Conservation (phyloP, 2,888 invertebrate species). For the Diachrysia chrysitis region DNA sequence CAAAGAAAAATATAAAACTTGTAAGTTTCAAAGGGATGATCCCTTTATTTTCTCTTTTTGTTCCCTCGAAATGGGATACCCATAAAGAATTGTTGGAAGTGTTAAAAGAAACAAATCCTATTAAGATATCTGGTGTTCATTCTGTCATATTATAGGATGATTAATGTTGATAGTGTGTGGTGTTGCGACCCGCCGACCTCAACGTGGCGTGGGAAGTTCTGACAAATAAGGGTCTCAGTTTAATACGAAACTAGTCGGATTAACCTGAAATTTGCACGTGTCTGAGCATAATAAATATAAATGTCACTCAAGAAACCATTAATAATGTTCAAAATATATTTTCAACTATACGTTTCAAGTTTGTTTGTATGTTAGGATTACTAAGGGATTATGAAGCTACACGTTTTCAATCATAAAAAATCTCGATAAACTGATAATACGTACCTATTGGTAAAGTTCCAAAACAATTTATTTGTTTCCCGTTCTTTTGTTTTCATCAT, state of each 20-base stretch:
- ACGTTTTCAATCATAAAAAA: conserved; percentile 1
- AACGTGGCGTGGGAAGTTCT: not conserved
- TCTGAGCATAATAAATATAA: not conserved
- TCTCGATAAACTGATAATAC: conserved; percentile 8
- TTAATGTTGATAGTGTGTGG: conserved; percentile 34
- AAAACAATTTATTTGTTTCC: conserved; percentile 44
- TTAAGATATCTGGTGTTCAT: conserved; percentile 52
- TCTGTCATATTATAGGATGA: conserved; percentile 28
- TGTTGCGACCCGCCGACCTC: conserved; percentile 10
- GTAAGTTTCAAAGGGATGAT: conserved; percentile 82
- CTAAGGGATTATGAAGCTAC: not conserved
- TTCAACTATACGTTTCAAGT: not conserved
- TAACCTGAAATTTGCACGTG: conserved; percentile 9
- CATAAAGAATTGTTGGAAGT: conserved; percentile 70
- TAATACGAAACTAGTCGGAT: conserved; percentile 5
- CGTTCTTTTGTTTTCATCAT: conserved; percentile 19
- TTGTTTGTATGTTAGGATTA: not conserved
- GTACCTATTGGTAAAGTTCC: conserved; percentile 41
- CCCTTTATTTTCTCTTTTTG: conserved; percentile 77
- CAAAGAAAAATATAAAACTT: conserved; percentile 83
- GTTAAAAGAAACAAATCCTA: conserved; percentile 64
- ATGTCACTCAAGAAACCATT: not conserved
- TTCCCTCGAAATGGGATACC: conserved; percentile 72
- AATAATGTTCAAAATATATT: not conserved
- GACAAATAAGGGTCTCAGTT: conserved; percentile 1